Percentiles rank a stretch among this genome's conserved stretches.
These are phyloP conservation scores for Nibea albiflora DNA, from an alignment of 2,113 vertebrate species.

Conservation along the genomic window DNA sequence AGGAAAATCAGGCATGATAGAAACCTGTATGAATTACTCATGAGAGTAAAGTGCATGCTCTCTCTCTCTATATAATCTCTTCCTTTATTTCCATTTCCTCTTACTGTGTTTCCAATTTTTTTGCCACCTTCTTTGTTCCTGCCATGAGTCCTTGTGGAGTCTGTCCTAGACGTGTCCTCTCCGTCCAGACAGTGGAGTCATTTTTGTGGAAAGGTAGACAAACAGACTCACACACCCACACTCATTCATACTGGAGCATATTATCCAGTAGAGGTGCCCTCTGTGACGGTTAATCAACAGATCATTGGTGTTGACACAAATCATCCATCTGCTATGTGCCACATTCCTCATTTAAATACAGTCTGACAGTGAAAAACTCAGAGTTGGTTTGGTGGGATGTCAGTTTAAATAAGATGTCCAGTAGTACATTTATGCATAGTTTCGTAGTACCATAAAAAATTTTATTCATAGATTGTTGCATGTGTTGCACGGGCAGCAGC, in stretches of 20 bases:
- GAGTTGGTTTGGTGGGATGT: neutral
- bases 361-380: neutral
- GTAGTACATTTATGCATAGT: too few relatives aligned
- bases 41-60: conserved; percentile 67
- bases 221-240: conserved; percentile 43
- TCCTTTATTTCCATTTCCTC: conserved; percentile 14
- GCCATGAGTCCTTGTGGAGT: conserved; percentile 49
- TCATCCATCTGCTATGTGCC: conserved; percentile 39
- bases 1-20: conserved; percentile 57
- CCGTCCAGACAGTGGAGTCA: conserved; percentile 53
- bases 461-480: neutral
- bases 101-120: neutral
- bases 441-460: conserved; percentile 10
- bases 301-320: conserved; percentile 54
- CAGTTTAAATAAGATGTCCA: conserved; percentile 10
- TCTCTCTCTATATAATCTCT: conserved; percentile 2
- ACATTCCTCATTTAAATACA: conserved; percentile 20
- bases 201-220: conserved; percentile 46
- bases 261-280: conserved; percentile 57
- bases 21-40: conserved; percentile 74
- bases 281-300: conserved; percentile 55
- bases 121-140: conserved; percentile 20
- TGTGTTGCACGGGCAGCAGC: neutral
- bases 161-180: conserved; percentile 59
- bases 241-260: conserved; percentile 34